phyloP scores from a whole-genome alignment of 2,888 invertebrate genomes.

The Zygogramma bicolorata region DNA sequence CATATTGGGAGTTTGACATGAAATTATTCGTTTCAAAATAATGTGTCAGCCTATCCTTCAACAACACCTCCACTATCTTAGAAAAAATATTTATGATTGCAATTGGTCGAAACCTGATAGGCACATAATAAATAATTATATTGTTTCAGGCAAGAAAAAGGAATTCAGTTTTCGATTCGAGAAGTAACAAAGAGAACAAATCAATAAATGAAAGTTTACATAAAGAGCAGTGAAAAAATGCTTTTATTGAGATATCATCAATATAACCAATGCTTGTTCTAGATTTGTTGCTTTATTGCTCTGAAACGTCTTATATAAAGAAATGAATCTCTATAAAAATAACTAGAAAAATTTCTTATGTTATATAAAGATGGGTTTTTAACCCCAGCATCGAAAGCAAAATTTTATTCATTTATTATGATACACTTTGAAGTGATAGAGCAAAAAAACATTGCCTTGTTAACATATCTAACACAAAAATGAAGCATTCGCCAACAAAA shows the following conservation, averaged over 20 bases:
- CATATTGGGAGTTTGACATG: no score
- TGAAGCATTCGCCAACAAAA: constrained; percentile 21
- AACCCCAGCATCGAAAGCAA: constrained; percentile 2
- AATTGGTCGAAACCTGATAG: constrained; percentile 12
- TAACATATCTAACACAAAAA: constrained; percentile 19
- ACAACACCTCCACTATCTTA: no score
- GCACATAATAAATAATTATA: constrained; percentile 5
- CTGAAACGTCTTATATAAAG: constrained; percentile 8
- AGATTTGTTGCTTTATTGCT: constrained; percentile 10
- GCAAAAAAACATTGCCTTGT: constrained; percentile 20
- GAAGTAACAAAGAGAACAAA: constrained; percentile 14
- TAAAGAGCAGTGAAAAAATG: constrained; percentile 11
- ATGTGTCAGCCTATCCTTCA: no score
- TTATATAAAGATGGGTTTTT: constrained; percentile 8
- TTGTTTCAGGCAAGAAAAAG: constrained; percentile 11
- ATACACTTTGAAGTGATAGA: constrained; percentile 19
- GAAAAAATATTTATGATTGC: no score
- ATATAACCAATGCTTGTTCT: constrained; percentile 8
- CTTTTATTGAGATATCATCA: constrained; percentile 12
- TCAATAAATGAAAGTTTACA: constrained; percentile 12
- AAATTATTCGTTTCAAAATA: no score
- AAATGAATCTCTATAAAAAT: not conserved
- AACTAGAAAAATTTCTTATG: constrained; percentile 15
- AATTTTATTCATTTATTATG: constrained; percentile 22
- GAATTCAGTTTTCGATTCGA: constrained; percentile 14